These are phyloP conservation scores for Drosophila bocqueti DNA, from an alignment of 1,140 invertebrate genomes.

Conservation along the genomic window DNA sequence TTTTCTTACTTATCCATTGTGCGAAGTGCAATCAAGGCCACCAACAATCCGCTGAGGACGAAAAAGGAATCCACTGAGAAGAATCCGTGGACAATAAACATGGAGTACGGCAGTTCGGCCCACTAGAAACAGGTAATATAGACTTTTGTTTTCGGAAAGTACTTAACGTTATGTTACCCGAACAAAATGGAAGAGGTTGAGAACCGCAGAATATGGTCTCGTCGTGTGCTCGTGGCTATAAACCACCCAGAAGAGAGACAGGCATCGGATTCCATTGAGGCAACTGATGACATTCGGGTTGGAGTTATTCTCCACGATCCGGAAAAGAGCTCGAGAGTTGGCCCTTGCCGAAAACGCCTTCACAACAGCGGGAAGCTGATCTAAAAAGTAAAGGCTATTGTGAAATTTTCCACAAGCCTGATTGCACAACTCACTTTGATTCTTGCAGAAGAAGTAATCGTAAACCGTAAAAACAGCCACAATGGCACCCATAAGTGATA, in stretches of 20 bases:
- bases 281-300: conserved; percentile 79
- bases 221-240: conserved; percentile 86
- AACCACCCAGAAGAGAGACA: conserved; percentile 89
- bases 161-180: neutral
- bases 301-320: conserved; percentile 7
- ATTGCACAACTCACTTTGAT: conserved; percentile 34
- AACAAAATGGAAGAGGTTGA: conserved; percentile 45
- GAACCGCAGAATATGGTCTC: conserved; percentile 38
- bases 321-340: conserved; percentile 50
- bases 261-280: conserved; percentile 86
- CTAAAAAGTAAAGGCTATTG: conserved; percentile 12
- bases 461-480: conserved; percentile 27
- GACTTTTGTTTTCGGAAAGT: neutral
- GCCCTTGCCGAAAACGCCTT: conserved; percentile 51
- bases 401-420: neutral
- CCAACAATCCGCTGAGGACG: conserved; percentile 88
- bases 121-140: conserved; percentile 28
- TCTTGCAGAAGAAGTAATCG: conserved; percentile 37
- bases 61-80: conserved; percentile 90
- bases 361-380: conserved; percentile 17
- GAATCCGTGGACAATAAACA: conserved; percentile 86
- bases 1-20: conserved; percentile 87
- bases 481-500: conserved; percentile 25
- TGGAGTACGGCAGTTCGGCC: conserved; percentile 85
- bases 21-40: conserved; percentile 87